Evolutionary conservation across 2,888 invertebrate genomes (phyloP).

Genomic region (Latrodectus hesperus): DNA sequence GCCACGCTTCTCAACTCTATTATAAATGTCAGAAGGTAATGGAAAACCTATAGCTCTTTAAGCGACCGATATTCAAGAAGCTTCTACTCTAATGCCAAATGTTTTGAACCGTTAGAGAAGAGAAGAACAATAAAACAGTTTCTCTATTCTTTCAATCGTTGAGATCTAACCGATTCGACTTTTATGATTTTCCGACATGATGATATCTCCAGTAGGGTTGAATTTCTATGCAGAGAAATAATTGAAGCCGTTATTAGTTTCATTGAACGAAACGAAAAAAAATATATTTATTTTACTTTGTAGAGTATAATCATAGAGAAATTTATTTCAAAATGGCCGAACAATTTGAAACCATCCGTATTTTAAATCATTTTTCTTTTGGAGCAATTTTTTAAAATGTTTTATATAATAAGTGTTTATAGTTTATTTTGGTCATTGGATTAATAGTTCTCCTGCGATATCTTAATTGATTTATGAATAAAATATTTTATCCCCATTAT

Average conservation of each 20-base stretch:
- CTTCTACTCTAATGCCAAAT: not conserved
- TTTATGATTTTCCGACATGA: slow-evolving; percentile 3
- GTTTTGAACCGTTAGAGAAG: not conserved
- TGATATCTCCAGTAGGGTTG: not conserved
- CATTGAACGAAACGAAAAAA: too few species aligned
- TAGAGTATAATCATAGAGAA: too few species aligned
- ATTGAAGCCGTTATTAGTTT: not conserved
- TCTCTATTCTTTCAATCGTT: not conserved
- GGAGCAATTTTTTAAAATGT: too few species aligned
- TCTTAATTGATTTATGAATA: too few species aligned
- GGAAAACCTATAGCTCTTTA: slow-evolving; percentile 48
- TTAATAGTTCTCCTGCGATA: too few species aligned
- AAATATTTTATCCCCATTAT: too few species aligned
- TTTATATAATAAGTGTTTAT: too few species aligned
- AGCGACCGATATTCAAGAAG: slow-evolving; percentile 31
- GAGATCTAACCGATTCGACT: not conserved
- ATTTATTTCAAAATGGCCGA: too few species aligned
- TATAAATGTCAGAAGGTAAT: slow-evolving; percentile 48
- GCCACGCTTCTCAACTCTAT: slow-evolving; percentile 31
- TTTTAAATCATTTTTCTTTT: too few species aligned
- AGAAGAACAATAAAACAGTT: not conserved
- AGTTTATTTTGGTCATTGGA: too few species aligned
- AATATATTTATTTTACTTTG: too few species aligned
- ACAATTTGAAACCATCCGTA: too few species aligned
- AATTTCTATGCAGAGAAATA: not conserved